Base-by-base conservation (phyloP, 1,140 invertebrate genomes). In the Brachionus sp. region DNA sequence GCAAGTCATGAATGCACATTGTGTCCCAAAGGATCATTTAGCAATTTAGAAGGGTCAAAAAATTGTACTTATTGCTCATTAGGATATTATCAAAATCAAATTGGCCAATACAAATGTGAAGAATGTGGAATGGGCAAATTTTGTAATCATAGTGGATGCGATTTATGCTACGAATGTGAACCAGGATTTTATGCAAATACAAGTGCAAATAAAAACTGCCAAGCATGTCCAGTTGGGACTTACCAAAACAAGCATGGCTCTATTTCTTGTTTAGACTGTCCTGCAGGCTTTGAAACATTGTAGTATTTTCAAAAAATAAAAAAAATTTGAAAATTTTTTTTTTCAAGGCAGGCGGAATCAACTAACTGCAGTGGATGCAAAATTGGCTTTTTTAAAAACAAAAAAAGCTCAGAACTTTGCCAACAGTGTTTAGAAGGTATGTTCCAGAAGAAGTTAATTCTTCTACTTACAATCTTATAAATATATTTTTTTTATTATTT, bases 101-200 rank as follows among this genome's bases (percentile, higher is more conserved):
- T 6, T 19, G 77, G 77, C 23, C 77, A 80, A 66, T 42, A 46
- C 3, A 23, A 44, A 39, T 80, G 77, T 29, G 35, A 29, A 23
- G 77, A 57, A 19, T 80, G 77, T 44, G 12, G 29, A 6, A 25
- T 25, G 9, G 77, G 77, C 1, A 35, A 37, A 10, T 80, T 62
- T 80, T 80, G 77, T 13, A 80, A 80, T 35, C 77, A 42, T 64
- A 80, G 25, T 23, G 77, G 77, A 12, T 80, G 77, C 35, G 35
- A 66, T 5, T 12, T 16, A 25, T 80, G 77, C 42, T 37, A 62
- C 7, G 12, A 57, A 42, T 80, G 77, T 42, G 50, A 57, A 44
- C 77, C 77, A 13, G 77, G 77, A 19, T 80, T 66, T 19, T 80
- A 16, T 35, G 10, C 50, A 5, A 66, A 80, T 35, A 37, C 16